phyloP scores from a whole-genome alignment of 2,113 vertebrate genomes.

The Oenanthe melanoleuca region DNA sequence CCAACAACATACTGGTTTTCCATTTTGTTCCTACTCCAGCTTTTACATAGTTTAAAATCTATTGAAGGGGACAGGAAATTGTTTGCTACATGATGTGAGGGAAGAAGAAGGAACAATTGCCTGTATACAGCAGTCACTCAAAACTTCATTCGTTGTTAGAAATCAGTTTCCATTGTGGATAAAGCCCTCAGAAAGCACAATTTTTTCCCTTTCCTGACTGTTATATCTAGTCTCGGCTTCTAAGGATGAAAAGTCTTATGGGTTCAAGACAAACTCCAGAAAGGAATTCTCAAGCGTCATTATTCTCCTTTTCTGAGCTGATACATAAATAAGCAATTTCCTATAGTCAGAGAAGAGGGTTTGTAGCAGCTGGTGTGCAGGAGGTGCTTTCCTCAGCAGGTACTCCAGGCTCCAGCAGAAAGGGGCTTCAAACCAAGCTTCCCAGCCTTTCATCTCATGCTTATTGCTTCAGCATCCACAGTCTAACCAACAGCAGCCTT shows the following conservation, averaged over 20 bases:
- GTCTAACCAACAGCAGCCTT: background rate
- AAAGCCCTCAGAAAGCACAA: background rate
- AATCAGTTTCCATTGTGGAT: background rate
- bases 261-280: background rate
- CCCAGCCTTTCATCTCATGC: background rate
- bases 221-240: background rate
- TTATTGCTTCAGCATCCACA: background rate
- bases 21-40: background rate
- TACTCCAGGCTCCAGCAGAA: background rate
- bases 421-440: background rate
- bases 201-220: background rate
- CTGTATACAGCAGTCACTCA: background rate
- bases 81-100: background rate
- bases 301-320: background rate
- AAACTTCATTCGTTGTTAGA: background rate
- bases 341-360: background rate
- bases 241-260: background rate
- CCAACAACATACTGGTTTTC: background rate
- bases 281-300: background rate
- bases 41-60: background rate
- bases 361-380: background rate
- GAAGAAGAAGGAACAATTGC: background rate
- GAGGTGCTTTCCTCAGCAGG: background rate
- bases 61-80: background rate
- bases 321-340: background rate